phyloP scores from a whole-genome alignment of 2,113 vertebrate genomes.

The Etheostoma spectabile region DNA sequence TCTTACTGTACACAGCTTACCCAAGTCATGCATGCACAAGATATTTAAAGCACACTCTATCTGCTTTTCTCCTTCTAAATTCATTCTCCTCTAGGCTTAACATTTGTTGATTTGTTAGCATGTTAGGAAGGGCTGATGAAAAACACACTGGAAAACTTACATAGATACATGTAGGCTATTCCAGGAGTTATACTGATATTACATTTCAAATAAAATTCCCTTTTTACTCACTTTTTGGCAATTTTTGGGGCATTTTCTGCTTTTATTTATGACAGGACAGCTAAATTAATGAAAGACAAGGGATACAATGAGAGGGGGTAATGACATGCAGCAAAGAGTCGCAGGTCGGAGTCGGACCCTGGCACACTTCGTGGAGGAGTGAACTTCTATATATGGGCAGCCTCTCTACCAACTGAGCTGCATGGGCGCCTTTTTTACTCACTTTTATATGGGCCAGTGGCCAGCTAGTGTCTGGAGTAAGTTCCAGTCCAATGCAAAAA shows the following conservation, averaged over 20 bases:
- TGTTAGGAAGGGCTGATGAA: slow-evolving; percentile 2
- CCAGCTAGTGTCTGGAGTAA: neutral
- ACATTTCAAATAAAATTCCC: too few relatives aligned
- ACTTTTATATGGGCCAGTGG: neutral
- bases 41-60: slow-evolving; percentile 20
- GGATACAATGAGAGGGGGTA: too few relatives aligned
- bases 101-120: slow-evolving; percentile 8
- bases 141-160: neutral
- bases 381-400: too few relatives aligned
- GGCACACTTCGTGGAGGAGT: too few relatives aligned
- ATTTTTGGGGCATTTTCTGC: too few relatives aligned
- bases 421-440: too few relatives aligned
- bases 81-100: neutral
- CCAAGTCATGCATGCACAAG: slow-evolving; percentile 7
- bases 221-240: too few relatives aligned
- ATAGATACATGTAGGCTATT: neutral
- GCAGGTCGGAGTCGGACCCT: too few relatives aligned
- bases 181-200: neutral
- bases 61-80: slow-evolving; percentile 1
- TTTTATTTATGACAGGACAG: too few relatives aligned
- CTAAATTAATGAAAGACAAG: too few relatives aligned
- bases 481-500: neutral
- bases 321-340: too few relatives aligned
- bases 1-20: neutral
- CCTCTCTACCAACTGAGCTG: too few relatives aligned